These are phyloP conservation scores for Andrena flavipes DNA, from an alignment of 2,888 invertebrate species.

Conservation along the genomic window DNA sequence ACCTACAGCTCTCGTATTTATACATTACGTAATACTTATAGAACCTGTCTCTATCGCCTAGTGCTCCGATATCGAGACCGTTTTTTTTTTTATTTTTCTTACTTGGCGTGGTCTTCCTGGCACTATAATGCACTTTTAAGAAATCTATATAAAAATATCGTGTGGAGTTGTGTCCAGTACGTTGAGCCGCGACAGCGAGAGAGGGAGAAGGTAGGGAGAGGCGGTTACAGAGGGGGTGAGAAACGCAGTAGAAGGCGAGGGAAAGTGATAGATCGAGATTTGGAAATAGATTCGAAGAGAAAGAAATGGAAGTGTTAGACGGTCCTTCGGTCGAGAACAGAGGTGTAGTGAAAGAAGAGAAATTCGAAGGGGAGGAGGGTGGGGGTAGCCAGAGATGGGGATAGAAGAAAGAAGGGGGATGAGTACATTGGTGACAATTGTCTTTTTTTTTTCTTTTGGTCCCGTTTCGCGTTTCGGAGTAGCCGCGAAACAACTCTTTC, in stretches of 20 bases:
- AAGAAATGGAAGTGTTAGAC: slow-evolving; percentile 38
- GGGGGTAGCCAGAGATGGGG: slow-evolving; percentile 36
- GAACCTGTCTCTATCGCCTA: slow-evolving; percentile 72
- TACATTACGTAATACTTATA: slow-evolving; percentile 69
- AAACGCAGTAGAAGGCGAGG: background rate
- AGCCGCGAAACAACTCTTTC: slow-evolving; percentile 74
- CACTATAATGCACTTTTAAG: slow-evolving; percentile 83
- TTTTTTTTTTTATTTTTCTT: slow-evolving; percentile 38
- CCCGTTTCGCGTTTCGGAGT: slow-evolving; percentile 80
- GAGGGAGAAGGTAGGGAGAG: slow-evolving; percentile 46
- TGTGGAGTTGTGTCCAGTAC: slow-evolving; percentile 80
- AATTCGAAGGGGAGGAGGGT: background rate
- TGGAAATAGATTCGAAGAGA: background rate
- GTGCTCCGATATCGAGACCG: slow-evolving; percentile 69
- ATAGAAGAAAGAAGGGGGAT: slow-evolving; percentile 57
- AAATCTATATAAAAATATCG: slow-evolving; percentile 84
- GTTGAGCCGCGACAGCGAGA: slow-evolving; percentile 74
- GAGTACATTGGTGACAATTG: slow-evolving; percentile 75
- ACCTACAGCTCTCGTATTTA: slow-evolving; percentile 47
- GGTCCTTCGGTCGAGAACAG: slow-evolving; percentile 20
- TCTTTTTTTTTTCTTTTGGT: slow-evolving; percentile 77
- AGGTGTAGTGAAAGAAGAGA: background rate
- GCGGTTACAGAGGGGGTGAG: slow-evolving; percentile 36
- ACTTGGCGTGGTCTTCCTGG: slow-evolving; percentile 80
- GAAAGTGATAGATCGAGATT: background rate